Evolutionary conservation across 2,113 vertebrate genomes (phyloP).

Genomic region (Gnathonemus echidnorhynchus): DNA sequence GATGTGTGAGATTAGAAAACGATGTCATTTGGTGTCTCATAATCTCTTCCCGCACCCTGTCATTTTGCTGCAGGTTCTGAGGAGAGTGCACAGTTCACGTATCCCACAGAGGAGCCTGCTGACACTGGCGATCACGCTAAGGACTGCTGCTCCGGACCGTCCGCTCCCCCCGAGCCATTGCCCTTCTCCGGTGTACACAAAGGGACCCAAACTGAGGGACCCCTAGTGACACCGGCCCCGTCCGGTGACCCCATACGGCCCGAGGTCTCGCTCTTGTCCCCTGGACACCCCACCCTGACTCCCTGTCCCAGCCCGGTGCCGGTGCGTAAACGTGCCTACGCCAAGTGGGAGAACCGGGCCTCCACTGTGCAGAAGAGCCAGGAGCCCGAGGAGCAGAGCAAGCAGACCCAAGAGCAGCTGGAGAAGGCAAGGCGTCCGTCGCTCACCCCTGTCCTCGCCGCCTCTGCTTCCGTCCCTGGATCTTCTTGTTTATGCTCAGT

Average conservation of each 20-base stretch:
- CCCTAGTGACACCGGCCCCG: constrained; percentile 37
- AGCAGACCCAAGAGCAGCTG: constrained; percentile 68
- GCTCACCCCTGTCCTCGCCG: background rate
- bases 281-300: constrained; percentile 49
- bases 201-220: constrained; percentile 77
- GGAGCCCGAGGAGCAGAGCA: constrained; percentile 59
- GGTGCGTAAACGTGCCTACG: constrained; percentile 74
- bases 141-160: constrained; percentile 75
- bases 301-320: constrained; percentile 78
- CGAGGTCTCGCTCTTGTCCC: constrained; percentile 51
- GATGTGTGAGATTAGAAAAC: background rate
- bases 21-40: background rate
- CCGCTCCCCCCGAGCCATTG: constrained; percentile 61
- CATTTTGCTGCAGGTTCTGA: constrained; percentile 60
- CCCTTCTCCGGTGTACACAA: constrained; percentile 64
- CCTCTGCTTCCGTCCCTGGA: too few relatives aligned
- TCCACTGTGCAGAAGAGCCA: constrained; percentile 64
- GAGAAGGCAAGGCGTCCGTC: constrained; percentile 63
- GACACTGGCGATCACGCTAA: constrained; percentile 63
- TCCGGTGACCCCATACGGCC: constrained; percentile 48
- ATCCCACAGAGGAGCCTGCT: constrained; percentile 60
- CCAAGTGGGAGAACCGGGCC: constrained; percentile 88
- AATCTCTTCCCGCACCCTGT: background rate
- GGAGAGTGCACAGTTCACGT: constrained; percentile 66
- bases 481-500: background rate